These are phyloP conservation scores for Latrodectus geometricus DNA, from an alignment of 1,140 invertebrate genomes.

Conservation along the genomic window DNA sequence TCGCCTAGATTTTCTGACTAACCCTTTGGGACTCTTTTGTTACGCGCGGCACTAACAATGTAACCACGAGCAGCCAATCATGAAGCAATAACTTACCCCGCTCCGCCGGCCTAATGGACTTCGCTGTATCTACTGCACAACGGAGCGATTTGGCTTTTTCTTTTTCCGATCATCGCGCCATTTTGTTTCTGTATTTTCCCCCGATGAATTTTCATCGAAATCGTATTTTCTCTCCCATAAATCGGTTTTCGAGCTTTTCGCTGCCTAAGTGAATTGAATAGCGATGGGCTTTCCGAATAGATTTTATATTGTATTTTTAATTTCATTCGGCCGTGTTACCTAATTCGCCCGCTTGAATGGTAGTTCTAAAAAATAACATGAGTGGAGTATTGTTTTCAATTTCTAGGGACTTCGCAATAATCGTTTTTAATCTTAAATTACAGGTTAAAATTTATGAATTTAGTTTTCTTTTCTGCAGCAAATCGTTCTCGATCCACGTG, in stretches of 20 bases:
- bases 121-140: conserved; percentile 46
- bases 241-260: background rate
- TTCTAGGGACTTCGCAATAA: no score
- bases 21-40: conserved; percentile 59
- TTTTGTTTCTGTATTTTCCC: conserved; percentile 30
- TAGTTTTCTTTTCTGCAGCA: no score
- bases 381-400: no score
- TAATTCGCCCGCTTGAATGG: no score
- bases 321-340: no score
- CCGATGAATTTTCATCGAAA: conserved; percentile 10
- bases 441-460: no score
- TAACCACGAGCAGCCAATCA: conserved; percentile 60
- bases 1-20: conserved; percentile 54
- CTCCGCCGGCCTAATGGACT: conserved; percentile 54
- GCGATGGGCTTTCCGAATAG: background rate
- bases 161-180: conserved; percentile 17
- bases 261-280: background rate
- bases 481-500: no score
- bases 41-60: conserved; percentile 57
- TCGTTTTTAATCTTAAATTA: no score
- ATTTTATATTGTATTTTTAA: no score
- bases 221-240: background rate
- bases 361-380: no score
- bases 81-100: conserved; percentile 60
- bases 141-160: conserved; percentile 28